Evolutionary conservation across 2,113 vertebrate species (phyloP).

Genomic region (Cacatua alba): DNA sequence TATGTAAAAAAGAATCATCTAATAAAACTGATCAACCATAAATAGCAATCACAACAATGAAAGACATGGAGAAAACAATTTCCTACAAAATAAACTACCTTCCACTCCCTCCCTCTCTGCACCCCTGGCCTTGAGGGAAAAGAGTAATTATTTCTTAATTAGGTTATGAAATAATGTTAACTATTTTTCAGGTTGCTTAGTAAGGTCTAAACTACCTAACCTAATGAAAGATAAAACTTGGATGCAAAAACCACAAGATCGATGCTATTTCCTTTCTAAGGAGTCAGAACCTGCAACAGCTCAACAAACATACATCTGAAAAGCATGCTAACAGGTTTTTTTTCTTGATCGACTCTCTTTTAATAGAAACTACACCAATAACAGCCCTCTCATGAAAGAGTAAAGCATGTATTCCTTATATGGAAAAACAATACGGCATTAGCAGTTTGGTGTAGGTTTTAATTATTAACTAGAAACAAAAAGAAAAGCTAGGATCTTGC

Average conservation of each 20-base stretch:
- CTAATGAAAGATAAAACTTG: neutral
- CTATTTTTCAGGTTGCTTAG: neutral
- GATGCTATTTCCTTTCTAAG: neutral
- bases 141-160: neutral
- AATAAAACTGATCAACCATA: neutral
- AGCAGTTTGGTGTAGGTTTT: neutral
- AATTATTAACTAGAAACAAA: neutral
- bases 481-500: neutral
- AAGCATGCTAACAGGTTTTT: neutral
- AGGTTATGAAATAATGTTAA: neutral
- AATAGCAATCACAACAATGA: neutral
- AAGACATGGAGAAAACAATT: neutral
- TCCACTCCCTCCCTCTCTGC: neutral
- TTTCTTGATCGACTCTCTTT: neutral
- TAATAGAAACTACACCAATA: neutral
- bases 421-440: neutral
- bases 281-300: neutral
- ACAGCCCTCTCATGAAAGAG: neutral
- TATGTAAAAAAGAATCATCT: neutral
- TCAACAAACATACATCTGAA: neutral
- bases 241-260: neutral
- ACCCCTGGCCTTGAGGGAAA: neutral
- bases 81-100: neutral
- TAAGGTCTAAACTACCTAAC: neutral
- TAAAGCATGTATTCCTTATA: neutral